Conservation (phyloP, 2,113 vertebrate genomes). For the Tonatia bakeri region DNA sequence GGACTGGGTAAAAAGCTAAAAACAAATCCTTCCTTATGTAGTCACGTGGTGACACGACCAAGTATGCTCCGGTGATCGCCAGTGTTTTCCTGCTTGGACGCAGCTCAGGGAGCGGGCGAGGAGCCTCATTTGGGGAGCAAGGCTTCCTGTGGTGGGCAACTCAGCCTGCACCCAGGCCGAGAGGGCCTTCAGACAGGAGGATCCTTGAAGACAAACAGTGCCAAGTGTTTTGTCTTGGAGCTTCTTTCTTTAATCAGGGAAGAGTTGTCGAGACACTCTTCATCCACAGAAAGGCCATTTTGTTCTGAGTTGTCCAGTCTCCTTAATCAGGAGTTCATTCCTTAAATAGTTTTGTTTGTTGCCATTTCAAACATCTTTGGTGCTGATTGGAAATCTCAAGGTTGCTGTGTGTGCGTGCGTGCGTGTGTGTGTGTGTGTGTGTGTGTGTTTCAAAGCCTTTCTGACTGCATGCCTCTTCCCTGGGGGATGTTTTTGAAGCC, state of each 20-base stretch:
- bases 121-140: neutral
- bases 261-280: slow-evolving; percentile 51
- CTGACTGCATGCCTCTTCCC: neutral
- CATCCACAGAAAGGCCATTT: slow-evolving; percentile 57
- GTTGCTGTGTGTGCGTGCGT: neutral
- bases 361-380: slow-evolving; percentile 17
- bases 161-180: neutral
- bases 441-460: slow-evolving; percentile 26
- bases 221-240: slow-evolving; percentile 77
- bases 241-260: slow-evolving; percentile 72
- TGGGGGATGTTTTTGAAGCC: slow-evolving; percentile 6
- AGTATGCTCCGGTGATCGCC: accelerated
- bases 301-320: slow-evolving; percentile 53
- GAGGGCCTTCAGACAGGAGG: neutral
- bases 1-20: neutral
- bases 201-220: slow-evolving; percentile 68
- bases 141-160: neutral
- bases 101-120: accelerated
- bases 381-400: slow-evolving; percentile 51
- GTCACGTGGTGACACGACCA: accelerated
- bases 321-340: slow-evolving; percentile 60
- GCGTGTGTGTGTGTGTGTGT: neutral
- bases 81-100: accelerated
- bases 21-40: neutral
- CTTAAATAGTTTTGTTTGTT: slow-evolving; percentile 61